Percentiles rank a stretch among this genome's conserved stretches.
Conservation (phyloP, 2,888 invertebrate genomes). For the Lasioglossum villosulum region DNA sequence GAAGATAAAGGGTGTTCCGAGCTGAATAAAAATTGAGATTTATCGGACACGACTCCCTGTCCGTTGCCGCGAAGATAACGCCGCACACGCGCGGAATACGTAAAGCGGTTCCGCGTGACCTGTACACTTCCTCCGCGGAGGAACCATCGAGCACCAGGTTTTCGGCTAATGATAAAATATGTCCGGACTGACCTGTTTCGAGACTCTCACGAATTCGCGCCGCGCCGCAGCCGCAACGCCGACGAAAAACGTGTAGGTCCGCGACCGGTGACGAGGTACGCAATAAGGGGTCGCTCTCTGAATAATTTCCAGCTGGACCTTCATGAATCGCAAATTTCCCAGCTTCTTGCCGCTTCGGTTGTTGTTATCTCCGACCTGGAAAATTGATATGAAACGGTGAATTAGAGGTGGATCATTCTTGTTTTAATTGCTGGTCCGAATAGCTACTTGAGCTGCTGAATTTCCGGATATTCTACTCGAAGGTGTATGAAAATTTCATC, state of each 20-base stretch:
- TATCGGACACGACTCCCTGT: constrained; percentile 32
- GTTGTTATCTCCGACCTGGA: not conserved
- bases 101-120: constrained; percentile 14
- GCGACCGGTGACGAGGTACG: not conserved
- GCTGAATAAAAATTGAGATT: constrained; percentile 56
- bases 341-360: not conserved
- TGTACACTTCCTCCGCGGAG: not conserved
- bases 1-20: constrained; percentile 41
- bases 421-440: not conserved
- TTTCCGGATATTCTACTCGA: not conserved
- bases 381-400: not conserved
- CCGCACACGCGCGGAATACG: constrained; percentile 14
- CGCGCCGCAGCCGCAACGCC: not conserved
- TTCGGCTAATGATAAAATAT: constrained; percentile 22
- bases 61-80: constrained; percentile 12
- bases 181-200: constrained; percentile 10
- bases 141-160: not conserved
- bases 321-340: constrained; percentile 2
- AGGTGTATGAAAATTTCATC: not conserved
- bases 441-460: too few relatives aligned
- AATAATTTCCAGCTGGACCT: not conserved
- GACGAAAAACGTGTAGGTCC: not conserved
- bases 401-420: not conserved
- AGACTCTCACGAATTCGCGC: not conserved
- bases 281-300: not conserved